Percentiles rank a stretch among this genome's conserved stretches.
phyloP scores from a whole-genome alignment of 2,888 invertebrate genomes.

The Acanthosepion pharaonis region DNA sequence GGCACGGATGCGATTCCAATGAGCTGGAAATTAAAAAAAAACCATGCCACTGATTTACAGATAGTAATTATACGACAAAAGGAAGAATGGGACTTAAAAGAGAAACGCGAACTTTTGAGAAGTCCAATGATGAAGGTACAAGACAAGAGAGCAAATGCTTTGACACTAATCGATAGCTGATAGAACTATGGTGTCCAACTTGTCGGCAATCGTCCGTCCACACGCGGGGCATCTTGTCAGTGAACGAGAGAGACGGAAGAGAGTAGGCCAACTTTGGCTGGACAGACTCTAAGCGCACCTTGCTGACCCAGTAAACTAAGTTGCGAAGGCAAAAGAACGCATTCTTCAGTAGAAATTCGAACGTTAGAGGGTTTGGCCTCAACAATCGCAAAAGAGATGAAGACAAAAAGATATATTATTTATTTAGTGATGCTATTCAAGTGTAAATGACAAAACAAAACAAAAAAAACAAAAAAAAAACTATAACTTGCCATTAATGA shows the following conservation, averaged over 20 bases:
- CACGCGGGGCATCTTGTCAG: neutral
- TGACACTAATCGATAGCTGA: neutral
- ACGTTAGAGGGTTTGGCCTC: neutral
- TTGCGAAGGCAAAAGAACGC: neutral
- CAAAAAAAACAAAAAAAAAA: neutral
- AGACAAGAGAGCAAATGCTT: neutral
- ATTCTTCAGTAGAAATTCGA: neutral
- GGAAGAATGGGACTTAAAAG: neutral
- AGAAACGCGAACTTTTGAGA: neutral
- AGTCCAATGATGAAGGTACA: neutral
- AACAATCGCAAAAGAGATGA: too few species aligned
- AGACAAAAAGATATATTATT: too few species aligned
- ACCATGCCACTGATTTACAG: too few species aligned
- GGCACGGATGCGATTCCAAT: too few species aligned
- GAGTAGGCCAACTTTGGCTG: neutral
- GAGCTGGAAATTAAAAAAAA: too few species aligned
- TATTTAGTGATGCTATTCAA: too few species aligned
- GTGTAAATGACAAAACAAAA: too few species aligned
- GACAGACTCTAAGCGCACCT: neutral
- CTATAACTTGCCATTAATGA: too few species aligned
- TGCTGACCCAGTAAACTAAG: slow-evolving; percentile 22
- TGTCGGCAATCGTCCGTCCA: neutral
- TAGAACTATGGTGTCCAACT: neutral
- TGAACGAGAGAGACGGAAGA: neutral
- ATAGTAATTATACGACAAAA: neutral